Evolutionary conservation across 2,888 invertebrate genomes (phyloP), one percentile per base, ranked within the genome.

Genomic region (Meta bourneti): DNA sequence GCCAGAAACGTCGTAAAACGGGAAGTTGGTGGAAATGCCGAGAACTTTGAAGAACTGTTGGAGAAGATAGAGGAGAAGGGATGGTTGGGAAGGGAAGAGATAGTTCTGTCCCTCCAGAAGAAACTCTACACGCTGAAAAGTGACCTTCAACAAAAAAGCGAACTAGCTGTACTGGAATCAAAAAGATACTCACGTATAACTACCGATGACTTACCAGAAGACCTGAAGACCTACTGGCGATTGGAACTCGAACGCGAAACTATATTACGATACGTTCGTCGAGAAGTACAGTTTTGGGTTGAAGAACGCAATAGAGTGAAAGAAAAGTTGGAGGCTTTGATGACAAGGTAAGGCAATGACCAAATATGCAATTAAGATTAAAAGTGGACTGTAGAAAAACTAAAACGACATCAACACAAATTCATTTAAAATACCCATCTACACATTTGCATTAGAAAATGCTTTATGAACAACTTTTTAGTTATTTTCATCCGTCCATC

Each of bases 61-160:
- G 61, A 75, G 48, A 69, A 81, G 80, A 49, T 20, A 0, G 49
- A 34, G 5, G 81, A 81, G 19, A 51, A 89, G 0, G 54, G 72
- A 6, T 89, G 88, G 88, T 75, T 48, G 7, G 88, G 88, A 5
- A 52, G 75, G 9, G 51, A 89, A 75, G 88, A 89, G 19, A 20
- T 69, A 34, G 75, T 69, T 16, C 7, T 75, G 6, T 51, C 49
- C 5, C 19, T 89, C 16, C 81, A 75, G 51, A 72, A 81, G 19
- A 75, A 89, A 51, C 11, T 89, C 6, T 20, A 61, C 6, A 51
- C n/a, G 19, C 69, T 89, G 51, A 81, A 49, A 11, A 61, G 49
- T n/a, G n/a, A 52, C 7, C 34, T 52, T 7, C 34, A 71, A 13
- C 79, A 80, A 72, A 74, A 77, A 9, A 72, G 70, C 9, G 6